Evolutionary conservation across 2,113 vertebrate species (phyloP), one percentile per base, ranked within the genome.

Genomic region (Dipodomys stephensi): DNA sequence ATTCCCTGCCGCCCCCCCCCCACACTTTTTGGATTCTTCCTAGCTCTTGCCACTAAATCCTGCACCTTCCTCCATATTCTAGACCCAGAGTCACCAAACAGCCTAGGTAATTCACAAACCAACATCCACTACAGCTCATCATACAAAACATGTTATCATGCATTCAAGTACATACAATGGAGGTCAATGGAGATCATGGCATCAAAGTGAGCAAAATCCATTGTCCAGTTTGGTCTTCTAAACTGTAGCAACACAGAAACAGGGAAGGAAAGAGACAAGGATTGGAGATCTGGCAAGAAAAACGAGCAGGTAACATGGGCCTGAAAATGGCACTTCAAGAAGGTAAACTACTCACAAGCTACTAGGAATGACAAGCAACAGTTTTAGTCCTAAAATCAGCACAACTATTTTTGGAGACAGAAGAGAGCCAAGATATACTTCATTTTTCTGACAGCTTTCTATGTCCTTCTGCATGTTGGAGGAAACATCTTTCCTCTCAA

Each of bases 401-500:
- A 69, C 18, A 81, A 91, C 0, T 25, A 53, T 57, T 91, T 27
- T 23, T 39, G 15, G 62, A 89, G 20, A 53, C 32, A n/a, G 44
- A 53, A 46, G 30, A 83, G 39, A 62, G 35, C 53, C 67, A 57
- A 92, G 88, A 32, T 4, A 23, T 3, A 77, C 64, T 81, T 83
- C 25, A 28, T 13, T 39, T 89, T 86, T 74, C 72, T 67, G 60
- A 10, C 74, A 68, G 73, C 87, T 78, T 76, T 76, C 74, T 77
- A 72, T 25, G 8, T 67, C 80, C 81, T 76, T 49, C 64, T 4
- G 39, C 28, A 65, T 78, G 65, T 84, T 32, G 86, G 81, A 96
- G 90, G 77, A 96, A 92, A 94, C 71, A 72, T 22, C 73, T 82
- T 94, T 90, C 57, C 57, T 83, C 64, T 92, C 65, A 86, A 90